Evolutionary conservation across 2,113 vertebrate genomes (phyloP).

Genomic region (Lophotis ruficrista): DNA sequence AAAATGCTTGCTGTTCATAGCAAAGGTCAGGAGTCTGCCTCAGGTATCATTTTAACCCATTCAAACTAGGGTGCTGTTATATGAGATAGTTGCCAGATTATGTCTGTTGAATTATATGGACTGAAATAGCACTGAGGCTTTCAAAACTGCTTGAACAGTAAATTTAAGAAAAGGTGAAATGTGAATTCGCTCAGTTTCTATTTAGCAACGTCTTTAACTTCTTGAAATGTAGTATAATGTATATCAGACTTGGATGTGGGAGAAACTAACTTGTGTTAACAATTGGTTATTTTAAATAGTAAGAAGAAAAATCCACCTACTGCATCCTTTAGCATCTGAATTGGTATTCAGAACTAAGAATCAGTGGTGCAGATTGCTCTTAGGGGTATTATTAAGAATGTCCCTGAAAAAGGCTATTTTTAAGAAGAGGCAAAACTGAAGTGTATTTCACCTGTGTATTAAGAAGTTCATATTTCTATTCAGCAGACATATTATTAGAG

Average conservation of each 20-base stretch:
- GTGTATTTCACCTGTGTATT: neutral
- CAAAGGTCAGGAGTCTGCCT: neutral
- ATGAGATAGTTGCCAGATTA: neutral
- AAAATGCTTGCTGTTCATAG: neutral
- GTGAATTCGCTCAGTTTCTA: neutral
- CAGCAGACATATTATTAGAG: neutral
- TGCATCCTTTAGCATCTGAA: constrained; percentile 21
- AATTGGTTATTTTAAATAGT: constrained; percentile 37
- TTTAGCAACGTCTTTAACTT: neutral
- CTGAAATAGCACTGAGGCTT: neutral
- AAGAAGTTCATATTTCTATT: neutral
- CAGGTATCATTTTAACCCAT: neutral
- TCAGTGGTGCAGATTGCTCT: neutral
- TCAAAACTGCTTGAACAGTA: neutral
- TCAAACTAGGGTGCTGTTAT: neutral
- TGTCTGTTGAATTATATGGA: neutral
- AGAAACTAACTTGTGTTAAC: constrained; percentile 2
- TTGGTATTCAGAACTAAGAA: constrained; percentile 6
- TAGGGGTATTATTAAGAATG: neutral
- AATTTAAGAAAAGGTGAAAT: neutral
- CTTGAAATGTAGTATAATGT: neutral
- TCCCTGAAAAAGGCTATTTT: neutral
- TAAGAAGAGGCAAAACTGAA: neutral
- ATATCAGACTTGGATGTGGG: constrained; percentile 10
- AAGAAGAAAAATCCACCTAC: constrained; percentile 1